phyloP scores from a whole-genome alignment of 2,888 invertebrate species.

The Pachydiplax longipennis region DNA sequence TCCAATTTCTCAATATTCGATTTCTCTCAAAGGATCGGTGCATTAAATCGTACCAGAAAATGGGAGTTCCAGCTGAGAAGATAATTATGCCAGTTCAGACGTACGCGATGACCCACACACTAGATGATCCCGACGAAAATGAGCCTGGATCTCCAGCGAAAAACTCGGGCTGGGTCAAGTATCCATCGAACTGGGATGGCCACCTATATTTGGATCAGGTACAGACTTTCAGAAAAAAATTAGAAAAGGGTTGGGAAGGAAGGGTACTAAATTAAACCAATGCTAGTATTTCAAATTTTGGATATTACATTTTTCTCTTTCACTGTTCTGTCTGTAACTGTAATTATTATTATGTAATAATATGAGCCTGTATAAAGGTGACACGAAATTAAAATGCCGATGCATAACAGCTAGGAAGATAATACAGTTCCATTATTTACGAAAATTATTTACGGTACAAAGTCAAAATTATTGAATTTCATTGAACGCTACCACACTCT shows the following conservation, averaged over 20 bases:
- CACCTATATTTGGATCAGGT: background rate
- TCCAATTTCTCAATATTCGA: too few relatives aligned
- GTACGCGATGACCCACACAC: background rate
- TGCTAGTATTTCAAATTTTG: background rate
- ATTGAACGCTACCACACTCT: too few relatives aligned
- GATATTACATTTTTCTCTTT: background rate
- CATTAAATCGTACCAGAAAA: background rate
- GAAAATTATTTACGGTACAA: too few relatives aligned
- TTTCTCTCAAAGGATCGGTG: too few relatives aligned
- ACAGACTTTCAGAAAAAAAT: background rate
- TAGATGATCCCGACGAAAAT: background rate
- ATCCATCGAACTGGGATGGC: background rate
- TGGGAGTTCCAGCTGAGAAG: background rate
- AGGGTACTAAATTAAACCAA: background rate
- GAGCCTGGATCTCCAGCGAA: background rate
- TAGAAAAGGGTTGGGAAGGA: too few relatives aligned
- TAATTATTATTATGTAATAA: too few relatives aligned
- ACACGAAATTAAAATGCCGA: too few relatives aligned
- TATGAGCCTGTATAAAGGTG: too few relatives aligned
- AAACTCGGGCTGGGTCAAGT: background rate
- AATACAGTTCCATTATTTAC: too few relatives aligned
- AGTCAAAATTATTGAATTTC: too few relatives aligned
- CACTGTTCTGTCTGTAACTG: background rate
- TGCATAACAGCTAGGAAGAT: too few relatives aligned
- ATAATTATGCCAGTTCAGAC: background rate